These are phyloP conservation scores for Drosophila hamatofila DNA, from an alignment of 2,888 invertebrate species.

Conservation along the genomic window DNA sequence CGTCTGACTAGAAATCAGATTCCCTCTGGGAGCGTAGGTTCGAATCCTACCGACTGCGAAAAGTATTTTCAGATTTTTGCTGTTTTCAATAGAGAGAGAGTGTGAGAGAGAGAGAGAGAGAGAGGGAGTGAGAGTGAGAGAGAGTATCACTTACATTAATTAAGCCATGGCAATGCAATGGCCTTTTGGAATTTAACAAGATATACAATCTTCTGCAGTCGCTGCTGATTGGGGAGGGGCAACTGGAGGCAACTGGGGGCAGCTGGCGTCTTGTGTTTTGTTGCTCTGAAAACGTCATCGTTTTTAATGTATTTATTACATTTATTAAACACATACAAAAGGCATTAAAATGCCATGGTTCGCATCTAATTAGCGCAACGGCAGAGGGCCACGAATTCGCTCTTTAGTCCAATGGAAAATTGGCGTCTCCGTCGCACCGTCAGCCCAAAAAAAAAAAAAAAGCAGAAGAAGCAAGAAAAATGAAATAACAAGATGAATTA, in stretches of 20 bases:
- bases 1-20: slow-evolving; percentile 86
- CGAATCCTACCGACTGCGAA: slow-evolving; percentile 93
- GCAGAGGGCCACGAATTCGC: neutral
- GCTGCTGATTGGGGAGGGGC: neutral
- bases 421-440: slow-evolving; percentile 35
- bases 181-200: slow-evolving; percentile 9
- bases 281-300: slow-evolving; percentile 20
- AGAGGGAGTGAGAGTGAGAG: neutral
- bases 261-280: slow-evolving; percentile 11
- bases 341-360: slow-evolving; percentile 58
- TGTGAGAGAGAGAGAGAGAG: neutral
- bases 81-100: neutral
- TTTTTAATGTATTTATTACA: slow-evolving; percentile 45
- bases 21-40: slow-evolving; percentile 95
- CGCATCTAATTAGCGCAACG: slow-evolving; percentile 58
- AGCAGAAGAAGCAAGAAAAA: slow-evolving; percentile 23
- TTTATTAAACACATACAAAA: slow-evolving; percentile 45
- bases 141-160: slow-evolving; percentile 22
- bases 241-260: neutral
- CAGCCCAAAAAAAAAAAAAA: slow-evolving; percentile 30
- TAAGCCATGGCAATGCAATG: neutral
- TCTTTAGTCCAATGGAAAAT: slow-evolving; percentile 45
- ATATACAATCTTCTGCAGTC: neutral
- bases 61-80: neutral
- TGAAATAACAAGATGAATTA: slow-evolving; percentile 79